Percentiles rank a stretch among this genome's conserved stretches.
These are phyloP conservation scores for Arvicanthis niloticus DNA, from an alignment of 2,113 vertebrate genomes.

Conservation along the genomic window DNA sequence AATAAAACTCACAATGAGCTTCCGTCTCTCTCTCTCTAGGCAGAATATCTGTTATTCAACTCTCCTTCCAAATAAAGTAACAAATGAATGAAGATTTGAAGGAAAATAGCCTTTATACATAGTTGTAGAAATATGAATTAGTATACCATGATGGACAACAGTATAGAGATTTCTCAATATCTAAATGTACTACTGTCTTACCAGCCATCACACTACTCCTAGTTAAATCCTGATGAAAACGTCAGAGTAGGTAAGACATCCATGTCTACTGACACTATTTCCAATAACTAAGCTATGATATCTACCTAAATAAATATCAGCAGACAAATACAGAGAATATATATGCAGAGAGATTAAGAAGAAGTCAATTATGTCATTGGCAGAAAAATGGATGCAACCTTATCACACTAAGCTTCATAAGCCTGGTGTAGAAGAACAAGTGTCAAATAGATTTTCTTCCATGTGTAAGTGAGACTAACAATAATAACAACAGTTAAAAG, in stretches of 20 bases:
- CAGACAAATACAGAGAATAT: not conserved
- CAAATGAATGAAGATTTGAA: not conserved
- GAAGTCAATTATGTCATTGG: too few relatives aligned
- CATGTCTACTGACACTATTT: not conserved
- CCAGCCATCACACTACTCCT: too few relatives aligned
- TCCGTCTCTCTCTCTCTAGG: not conserved
- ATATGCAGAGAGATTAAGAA: not conserved
- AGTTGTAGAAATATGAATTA: too few relatives aligned
- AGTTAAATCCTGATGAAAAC: not conserved
- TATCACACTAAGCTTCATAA: too few relatives aligned
- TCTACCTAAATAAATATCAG: not conserved
- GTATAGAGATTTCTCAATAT: not conserved
- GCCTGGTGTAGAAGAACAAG: not conserved
- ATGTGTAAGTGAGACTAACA: not conserved
- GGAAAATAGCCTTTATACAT: not conserved
- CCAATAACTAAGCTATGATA: not conserved
- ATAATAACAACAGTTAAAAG: not conserved
- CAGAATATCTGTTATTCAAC: not conserved
- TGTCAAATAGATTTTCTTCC: not conserved
- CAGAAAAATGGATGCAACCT: not conserved
- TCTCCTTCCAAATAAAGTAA: not conserved
- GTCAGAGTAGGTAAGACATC: not conserved
- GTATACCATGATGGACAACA: not conserved
- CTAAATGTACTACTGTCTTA: too few relatives aligned
- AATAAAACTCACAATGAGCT: not conserved